A percentile compares a stretch with the other conserved stretches of the same genome.
These are phyloP conservation scores for Sesamia nonagrioides DNA, from an alignment of 1,140 invertebrate species.

Conservation along the genomic window DNA sequence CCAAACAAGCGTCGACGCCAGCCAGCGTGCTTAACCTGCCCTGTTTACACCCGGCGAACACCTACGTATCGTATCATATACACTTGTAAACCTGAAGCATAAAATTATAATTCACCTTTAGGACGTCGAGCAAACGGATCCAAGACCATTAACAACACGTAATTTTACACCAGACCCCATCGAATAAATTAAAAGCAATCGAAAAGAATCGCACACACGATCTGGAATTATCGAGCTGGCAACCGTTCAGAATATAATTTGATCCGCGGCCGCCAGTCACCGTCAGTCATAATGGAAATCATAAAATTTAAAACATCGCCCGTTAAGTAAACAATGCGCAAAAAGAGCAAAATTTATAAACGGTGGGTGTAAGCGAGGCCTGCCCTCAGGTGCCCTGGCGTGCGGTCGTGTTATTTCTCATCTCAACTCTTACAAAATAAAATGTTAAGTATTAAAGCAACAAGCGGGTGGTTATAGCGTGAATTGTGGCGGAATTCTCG, in stretches of 20 bases:
- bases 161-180: slow-evolving; percentile 64
- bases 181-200: slow-evolving; percentile 77
- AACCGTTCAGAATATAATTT: slow-evolving; percentile 82
- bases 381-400: slow-evolving; percentile 68
- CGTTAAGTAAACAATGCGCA: slow-evolving; percentile 85
- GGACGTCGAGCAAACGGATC: slow-evolving; percentile 42
- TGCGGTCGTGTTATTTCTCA: slow-evolving; percentile 59
- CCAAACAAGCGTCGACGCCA: slow-evolving; percentile 66
- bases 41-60: slow-evolving; percentile 75
- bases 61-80: slow-evolving; percentile 53
- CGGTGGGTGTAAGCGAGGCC: slow-evolving; percentile 58
- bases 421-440: slow-evolving; percentile 64
- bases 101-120: slow-evolving; percentile 38
- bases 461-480: slow-evolving; percentile 35
- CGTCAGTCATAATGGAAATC: slow-evolving; percentile 80
- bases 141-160: slow-evolving; percentile 60
- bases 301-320: slow-evolving; percentile 82
- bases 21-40: slow-evolving; percentile 62
- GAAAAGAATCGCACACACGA: slow-evolving; percentile 68
- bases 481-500: slow-evolving; percentile 38
- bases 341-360: slow-evolving; percentile 75
- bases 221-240: slow-evolving; percentile 81
- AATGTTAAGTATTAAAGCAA: slow-evolving; percentile 59
- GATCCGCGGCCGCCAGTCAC: slow-evolving; percentile 65
- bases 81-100: slow-evolving; percentile 50